Base-by-base conservation (phyloP, 2,888 invertebrate genomes). In the Leucophenga montana region DNA sequence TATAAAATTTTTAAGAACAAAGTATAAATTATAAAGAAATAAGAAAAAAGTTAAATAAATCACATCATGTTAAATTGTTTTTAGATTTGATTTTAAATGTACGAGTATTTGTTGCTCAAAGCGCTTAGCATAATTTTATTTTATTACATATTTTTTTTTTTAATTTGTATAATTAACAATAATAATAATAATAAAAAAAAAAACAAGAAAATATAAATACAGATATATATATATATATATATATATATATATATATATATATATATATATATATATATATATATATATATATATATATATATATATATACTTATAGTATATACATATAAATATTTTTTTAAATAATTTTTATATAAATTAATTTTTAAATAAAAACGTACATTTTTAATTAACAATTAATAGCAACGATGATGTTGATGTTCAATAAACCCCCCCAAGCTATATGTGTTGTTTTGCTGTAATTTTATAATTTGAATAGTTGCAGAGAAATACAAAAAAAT, bases 71-170 rank as follows among this genome's bases (percentile, higher is more conserved):
- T 50, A 50, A n/a, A 50, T 50, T 50, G 50, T 16, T 50, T 50
- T 50, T 50, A 50, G 18, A n/a, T 5, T 56, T 56, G 22, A 56
- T 56, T 56, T 56, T 13, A 20, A 56, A 8, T 39, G 11, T 39
- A 39, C 11, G 39, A 9, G 33, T 59, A 59, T 59, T 31, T n/a
- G 33, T 33, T 59, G 59, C 59, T 59, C 59, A 59, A 59, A 59
- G 59, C 31, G 13, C 59, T 59, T 59, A 59, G 59, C 22, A 31
- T 59, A 31, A 59, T 33, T 59, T 33, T 39, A 39, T 39, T 39
- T 39, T 39, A 11, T 39, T 8, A 11, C 11, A 5, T 39, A 5
- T 39, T 39, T 39, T 39, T 11, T 39, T 39, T 39, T 8, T 39
- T 39, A 39, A 11, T 39, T 39, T 39, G 39, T 39, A 39, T 39